phyloP scores from a whole-genome alignment of 2,113 vertebrate genomes.

The Misgurnus mizolepis region DNA sequence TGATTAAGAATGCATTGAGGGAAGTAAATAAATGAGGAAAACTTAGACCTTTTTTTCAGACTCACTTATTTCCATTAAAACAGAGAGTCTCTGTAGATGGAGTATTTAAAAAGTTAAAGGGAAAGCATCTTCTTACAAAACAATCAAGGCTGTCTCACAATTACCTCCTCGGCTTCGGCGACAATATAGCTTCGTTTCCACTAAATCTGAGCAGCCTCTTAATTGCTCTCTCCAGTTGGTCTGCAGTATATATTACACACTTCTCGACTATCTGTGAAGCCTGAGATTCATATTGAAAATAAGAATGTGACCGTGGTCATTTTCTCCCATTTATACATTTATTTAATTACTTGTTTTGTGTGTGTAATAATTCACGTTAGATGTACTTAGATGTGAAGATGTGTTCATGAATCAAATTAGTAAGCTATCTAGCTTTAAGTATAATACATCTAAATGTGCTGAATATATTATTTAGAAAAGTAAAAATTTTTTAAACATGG shows the following conservation, averaged over 20 bases:
- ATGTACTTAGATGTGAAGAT: not conserved
- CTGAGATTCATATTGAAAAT: conserved; percentile 40
- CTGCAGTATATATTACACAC: conserved; percentile 46
- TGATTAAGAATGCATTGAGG: conserved; percentile 75
- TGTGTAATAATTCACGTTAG: not conserved
- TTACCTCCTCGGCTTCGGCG: conserved; percentile 41
- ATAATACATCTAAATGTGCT: not conserved
- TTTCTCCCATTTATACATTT: conserved; percentile 3
- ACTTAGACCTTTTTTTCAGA: conserved; percentile 55
- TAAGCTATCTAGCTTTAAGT: too few relatives aligned
- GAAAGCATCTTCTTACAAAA: conserved; percentile 46
- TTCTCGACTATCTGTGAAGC: conserved; percentile 49
- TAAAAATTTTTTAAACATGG: too few relatives aligned
- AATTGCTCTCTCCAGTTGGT: conserved; percentile 48
- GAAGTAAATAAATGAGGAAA: conserved; percentile 66
- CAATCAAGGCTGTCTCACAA: conserved; percentile 52
- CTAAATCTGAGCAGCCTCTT: conserved; percentile 38
- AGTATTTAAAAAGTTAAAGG: conserved; percentile 55
- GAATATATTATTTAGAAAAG: not conserved
- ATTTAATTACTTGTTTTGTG: not conserved
- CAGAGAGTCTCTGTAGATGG: conserved; percentile 48
- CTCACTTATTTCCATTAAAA: conserved; percentile 61
- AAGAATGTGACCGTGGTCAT: conserved; percentile 37
- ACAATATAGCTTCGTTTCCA: conserved; percentile 39
- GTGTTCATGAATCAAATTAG: not conserved